These are phyloP conservation scores for Pseudochromis fuscus DNA, from an alignment of 2,797 vertebrate species.

Conservation along the genomic window DNA sequence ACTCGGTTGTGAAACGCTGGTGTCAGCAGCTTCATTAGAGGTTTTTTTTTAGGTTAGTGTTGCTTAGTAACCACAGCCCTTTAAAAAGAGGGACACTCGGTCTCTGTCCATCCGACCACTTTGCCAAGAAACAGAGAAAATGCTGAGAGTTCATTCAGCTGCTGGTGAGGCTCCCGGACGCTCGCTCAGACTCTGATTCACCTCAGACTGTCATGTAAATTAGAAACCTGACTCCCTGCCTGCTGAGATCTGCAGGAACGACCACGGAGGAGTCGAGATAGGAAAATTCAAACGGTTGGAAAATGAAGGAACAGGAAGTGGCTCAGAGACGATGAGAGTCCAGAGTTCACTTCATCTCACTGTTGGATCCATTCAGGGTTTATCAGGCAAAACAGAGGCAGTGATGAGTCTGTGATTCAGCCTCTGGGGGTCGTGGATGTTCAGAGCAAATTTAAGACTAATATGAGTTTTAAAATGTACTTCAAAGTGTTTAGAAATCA, in stretches of 20 bases:
- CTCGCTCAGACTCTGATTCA: neutral
- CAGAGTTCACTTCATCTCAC: too few relatives aligned
- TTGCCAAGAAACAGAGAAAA: neutral
- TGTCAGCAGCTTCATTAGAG: neutral
- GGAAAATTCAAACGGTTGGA: neutral
- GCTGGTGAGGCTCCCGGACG: constrained; percentile 12
- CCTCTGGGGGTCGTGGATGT: too few relatives aligned
- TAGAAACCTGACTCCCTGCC: constrained; percentile 2
- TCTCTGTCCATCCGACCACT: neutral
- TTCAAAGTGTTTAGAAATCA: too few relatives aligned
- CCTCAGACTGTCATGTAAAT: neutral
- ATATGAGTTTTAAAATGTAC: too few relatives aligned
- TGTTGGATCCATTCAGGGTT: too few relatives aligned
- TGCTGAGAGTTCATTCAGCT: constrained; percentile 4
- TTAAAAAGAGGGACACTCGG: constrained; percentile 17
- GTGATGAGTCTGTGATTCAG: too few relatives aligned
- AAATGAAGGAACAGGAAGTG: too few relatives aligned
- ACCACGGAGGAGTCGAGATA: neutral
- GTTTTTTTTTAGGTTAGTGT: constrained; percentile 7
- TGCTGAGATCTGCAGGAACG: neutral
- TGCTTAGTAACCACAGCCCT: constrained; percentile 22
- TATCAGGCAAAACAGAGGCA: too few relatives aligned
- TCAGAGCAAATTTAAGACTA: too few relatives aligned
- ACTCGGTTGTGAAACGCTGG: constrained; percentile 9
- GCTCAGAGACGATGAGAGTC: too few relatives aligned